Evolutionary conservation across 2,113 vertebrate species (phyloP).

Genomic region (Deroptyus accipitrinus): DNA sequence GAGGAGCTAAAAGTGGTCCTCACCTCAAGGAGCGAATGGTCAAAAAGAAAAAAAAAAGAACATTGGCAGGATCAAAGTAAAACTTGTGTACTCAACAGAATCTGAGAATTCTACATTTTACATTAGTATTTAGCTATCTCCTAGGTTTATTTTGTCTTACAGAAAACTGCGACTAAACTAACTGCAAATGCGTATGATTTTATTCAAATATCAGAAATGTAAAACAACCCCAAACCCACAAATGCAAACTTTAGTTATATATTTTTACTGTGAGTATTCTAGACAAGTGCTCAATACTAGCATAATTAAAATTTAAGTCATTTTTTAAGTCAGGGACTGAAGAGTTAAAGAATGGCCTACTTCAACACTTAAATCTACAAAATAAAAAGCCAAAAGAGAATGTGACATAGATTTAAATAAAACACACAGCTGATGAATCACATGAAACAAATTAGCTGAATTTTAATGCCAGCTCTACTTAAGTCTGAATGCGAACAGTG

Average conservation of each 20-base stretch:
- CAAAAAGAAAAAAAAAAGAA: not conserved
- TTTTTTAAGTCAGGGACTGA: conserved; percentile 2
- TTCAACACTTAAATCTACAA: conserved; percentile 43
- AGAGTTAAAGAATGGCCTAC: conserved; percentile 65
- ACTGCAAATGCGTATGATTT: not conserved
- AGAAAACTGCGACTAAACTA: not conserved
- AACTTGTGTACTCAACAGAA: not conserved
- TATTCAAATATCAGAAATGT: not conserved
- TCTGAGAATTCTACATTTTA: not conserved
- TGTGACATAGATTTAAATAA: conserved; percentile 71
- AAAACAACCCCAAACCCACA: not conserved
- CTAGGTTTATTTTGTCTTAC: not conserved
- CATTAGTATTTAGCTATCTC: not conserved
- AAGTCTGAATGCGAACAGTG: conserved; percentile 69
- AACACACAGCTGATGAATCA: conserved; percentile 82
- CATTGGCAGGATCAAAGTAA: not conserved
- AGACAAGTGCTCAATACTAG: not conserved
- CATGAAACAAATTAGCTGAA: conserved; percentile 76
- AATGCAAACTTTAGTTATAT: not conserved
- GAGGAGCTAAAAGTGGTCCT: not conserved
- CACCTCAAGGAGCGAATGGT: not conserved
- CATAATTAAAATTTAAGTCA: not conserved
- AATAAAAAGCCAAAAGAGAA: conserved; percentile 63
- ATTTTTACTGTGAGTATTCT: not conserved
- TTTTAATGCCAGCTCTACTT: conserved; percentile 71